phyloP scores from a whole-genome alignment of 2,797 vertebrate genomes.

The Clarias pachynema region DNA sequence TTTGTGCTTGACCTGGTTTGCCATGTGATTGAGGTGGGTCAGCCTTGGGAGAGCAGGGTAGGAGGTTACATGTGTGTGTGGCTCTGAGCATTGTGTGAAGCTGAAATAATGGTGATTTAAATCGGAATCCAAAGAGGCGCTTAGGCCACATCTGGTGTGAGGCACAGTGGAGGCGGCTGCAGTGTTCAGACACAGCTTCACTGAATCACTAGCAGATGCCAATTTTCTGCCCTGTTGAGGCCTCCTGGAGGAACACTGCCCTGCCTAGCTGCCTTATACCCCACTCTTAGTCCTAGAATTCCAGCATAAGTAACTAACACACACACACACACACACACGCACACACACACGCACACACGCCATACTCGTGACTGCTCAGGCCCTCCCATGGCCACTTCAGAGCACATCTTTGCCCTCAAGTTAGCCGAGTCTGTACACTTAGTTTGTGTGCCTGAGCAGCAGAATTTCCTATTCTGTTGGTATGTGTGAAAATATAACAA shows the following conservation, averaged over 20 bases:
- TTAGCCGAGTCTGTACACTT: conserved; percentile 57
- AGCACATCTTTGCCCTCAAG: conserved; percentile 77
- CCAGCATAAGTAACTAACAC: conserved; percentile 44
- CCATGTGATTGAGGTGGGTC: conserved; percentile 47
- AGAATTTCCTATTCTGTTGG: background rate
- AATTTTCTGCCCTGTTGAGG: conserved; percentile 81
- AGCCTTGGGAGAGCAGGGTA: conserved; percentile 36
- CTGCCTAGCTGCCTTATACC: conserved; percentile 38
- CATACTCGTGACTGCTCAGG: conserved; percentile 62
- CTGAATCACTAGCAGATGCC: conserved; percentile 81
- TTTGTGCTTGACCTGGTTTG: conserved; percentile 60
- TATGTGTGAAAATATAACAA: conserved; percentile 36
- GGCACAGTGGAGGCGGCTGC: conserved; percentile 72
- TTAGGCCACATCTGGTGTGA: conserved; percentile 78
- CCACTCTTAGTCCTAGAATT: conserved; percentile 59
- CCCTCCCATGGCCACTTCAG: conserved; percentile 75
- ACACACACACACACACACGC: conserved; percentile 37
- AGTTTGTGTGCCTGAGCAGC: conserved; percentile 37
- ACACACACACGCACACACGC: conserved; percentile 27
- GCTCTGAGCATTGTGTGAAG: conserved; percentile 61
- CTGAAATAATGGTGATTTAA: conserved; percentile 75
- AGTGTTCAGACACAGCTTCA: conserved; percentile 70
- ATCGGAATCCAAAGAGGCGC: conserved; percentile 56
- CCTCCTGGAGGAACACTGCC: conserved; percentile 63
- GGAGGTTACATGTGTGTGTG: conserved; percentile 22